Base-by-base conservation (phyloP, 2,797 vertebrate species). In the Adrianichthys oophorus region DNA sequence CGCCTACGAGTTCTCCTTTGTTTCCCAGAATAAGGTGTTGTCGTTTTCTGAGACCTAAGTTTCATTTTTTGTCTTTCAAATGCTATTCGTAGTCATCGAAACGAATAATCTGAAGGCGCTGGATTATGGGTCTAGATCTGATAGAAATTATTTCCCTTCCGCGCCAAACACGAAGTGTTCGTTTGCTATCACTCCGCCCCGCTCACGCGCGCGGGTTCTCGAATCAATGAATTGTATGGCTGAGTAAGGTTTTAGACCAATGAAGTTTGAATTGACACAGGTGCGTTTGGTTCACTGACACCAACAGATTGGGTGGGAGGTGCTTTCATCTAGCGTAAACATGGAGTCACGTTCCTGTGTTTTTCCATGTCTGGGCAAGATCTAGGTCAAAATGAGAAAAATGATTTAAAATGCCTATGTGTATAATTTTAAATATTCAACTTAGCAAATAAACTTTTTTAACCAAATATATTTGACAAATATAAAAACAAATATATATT, bases 31-130 rank as follows among this genome's bases (percentile, higher is more conserved):
- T 49, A 52, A 1, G 56, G 2, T 0, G 56, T 2, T 3, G 85
- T 40, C 4, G 37, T 77, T 60, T 51, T 86, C 1, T 84, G 76
- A 66, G 92, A 91, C 40, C 92, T 70, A 1, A 93, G 90, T 77
- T 82, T 90, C 92, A 93, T 93, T 44, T 75, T 64, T 42, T 12
- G 1, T 15, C 26, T 14, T 47, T 70, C 7, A 67, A 7, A 8
- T 1, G 5, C 0, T 5, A 15, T 13, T n/a, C 0, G 17, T 3
- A 49, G 15, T 6, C 37, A 51, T 65, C 7, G 2, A 69, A 41
- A 19, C 3, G 1, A n/a, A 14, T 32, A 41, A 0, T 1, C 12
- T 32, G 4, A 1, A 17, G 1, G 8, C 8, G 1, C 7, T 0
- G n/a, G 17, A 4, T 51, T 3, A 16, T 18, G 4, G 3, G n/a